Base-by-base conservation (phyloP, 2,888 invertebrate species). In the Coecobrya sp. region DNA sequence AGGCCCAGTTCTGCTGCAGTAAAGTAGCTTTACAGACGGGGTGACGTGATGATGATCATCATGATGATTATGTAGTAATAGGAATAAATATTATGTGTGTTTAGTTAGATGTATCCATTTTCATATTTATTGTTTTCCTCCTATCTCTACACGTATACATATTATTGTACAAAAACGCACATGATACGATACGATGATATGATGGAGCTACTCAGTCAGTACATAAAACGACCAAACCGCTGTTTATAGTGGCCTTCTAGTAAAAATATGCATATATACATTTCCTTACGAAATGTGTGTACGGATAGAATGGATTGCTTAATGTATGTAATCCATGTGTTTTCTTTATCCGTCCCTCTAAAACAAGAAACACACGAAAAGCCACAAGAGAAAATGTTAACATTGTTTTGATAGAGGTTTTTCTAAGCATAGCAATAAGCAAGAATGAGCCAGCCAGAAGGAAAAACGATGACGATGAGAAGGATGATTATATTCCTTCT, bases 31-130 rank as follows among this genome's bases (percentile, higher is more conserved):
- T 49, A 62, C 62, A 45, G 68, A 59, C 59, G 30, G 52, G 55
- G 52, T 65, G 79, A 59, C 11, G 52, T 90, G 91, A 91, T 82
- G 62, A 52, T 84, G 49, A 81, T 89, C 65, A 90, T 89, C 52
- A 89, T 84, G 70, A 52, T 55, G 27, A 27, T 30, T 81, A 42
- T 79, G 16, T 55, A 45, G 81, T 87, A 90, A 86, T 59, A 84
- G 88, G 82, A 79, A 45, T 87, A 73, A 88, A 65, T 88, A 76
- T 70, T 84, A 65, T 76, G 90, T 86, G 81, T 86, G 84, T 84
- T 89, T 84, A 84, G 89, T 89, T 84, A 76, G 89, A 73, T 84
- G 82, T 89, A 89, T 89, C 89, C 89, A 70, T 73, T 89, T 82
- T 84, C 73, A 84, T 89, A 82, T 82, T 82, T 84, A 82, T 84